Base-by-base conservation (phyloP, 2,113 vertebrate genomes). In the Periophthalmodon schlosseri region DNA sequence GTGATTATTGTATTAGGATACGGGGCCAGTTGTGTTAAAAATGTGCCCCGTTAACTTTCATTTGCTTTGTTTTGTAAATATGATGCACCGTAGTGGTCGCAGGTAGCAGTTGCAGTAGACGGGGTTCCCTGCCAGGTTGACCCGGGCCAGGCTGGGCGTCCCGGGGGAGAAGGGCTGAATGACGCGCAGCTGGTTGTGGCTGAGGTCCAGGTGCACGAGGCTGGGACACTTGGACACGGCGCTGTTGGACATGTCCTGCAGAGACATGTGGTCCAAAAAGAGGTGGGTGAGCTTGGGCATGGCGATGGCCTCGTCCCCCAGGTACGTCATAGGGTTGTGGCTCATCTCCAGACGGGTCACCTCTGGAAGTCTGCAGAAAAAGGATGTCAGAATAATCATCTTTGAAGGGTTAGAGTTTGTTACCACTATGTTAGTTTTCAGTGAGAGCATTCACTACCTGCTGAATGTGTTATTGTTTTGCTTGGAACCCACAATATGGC, bases 271-370 rank as follows among this genome's bases (percentile, higher is more conserved):
- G 84, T 97, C 94, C 86, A 99, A 86, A 84, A 88, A 89, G 68
- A 99, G 95, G 64, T 96, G 95, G 71, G 93, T 95, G 75, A 99
- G 91, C 0, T 95, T 95, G 0, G 93, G 76, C 95, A 98, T 95
- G 75, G 88, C 93, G 78, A 98, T 84, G 3, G 89, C 93, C 50
- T 97, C 96, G 84, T 99, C 96, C 0, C 94, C 93, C 5, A 95
- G 66, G 0, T 95, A 96, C 5, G 95, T 97, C 93, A 98, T 96
- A 5, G 96, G 96, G 83, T 99, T 99, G 91, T 95, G 93, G 79
- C 96, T 92, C 81, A 99, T 75, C 44, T 99, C 96, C 21, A 99
- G 91, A 0, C 90, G 80, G 1, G 84, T 95, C 73, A 95, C 85
- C 56, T 88, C 91, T 0, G 92, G 86, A 14, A 98, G 91, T 84